These are phyloP conservation scores for Corvus moneduloides DNA, from an alignment of 2,113 vertebrate species.

Conservation along the genomic window DNA sequence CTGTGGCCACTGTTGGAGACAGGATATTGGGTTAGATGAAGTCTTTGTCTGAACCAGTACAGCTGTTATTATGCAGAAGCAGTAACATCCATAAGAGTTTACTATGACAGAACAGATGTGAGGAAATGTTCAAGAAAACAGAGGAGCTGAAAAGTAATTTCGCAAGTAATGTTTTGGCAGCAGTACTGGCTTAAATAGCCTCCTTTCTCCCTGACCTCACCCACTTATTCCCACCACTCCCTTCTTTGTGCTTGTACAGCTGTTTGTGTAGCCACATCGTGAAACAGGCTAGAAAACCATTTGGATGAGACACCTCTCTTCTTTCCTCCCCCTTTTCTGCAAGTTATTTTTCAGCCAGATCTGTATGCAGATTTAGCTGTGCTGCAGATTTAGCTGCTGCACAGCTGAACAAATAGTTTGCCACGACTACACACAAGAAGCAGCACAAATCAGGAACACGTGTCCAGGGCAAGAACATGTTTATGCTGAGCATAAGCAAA, in stretches of 20 bases:
- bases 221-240: slow-evolving; percentile 51
- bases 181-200: not conserved
- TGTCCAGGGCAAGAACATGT: not conserved
- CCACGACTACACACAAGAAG: slow-evolving; percentile 4
- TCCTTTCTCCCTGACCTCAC: slow-evolving; percentile 43
- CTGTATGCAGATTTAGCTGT: slow-evolving; percentile 7
- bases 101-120: slow-evolving; percentile 37
- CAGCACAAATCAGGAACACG: not conserved
- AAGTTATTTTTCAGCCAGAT: slow-evolving; percentile 23
- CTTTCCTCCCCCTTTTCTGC: not conserved
- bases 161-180: slow-evolving; percentile 32
- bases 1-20: slow-evolving; percentile 2
- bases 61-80: slow-evolving; percentile 27
- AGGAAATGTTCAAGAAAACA: slow-evolving; percentile 40
- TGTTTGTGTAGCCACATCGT: not conserved
- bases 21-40: slow-evolving; percentile 16
- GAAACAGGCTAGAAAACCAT: not conserved
- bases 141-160: slow-evolving; percentile 30
- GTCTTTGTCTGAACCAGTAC: not conserved
- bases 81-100: not conserved
- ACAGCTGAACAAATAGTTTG: slow-evolving; percentile 56
- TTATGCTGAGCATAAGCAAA: not conserved
- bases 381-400: not conserved
- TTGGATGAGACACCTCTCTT: not conserved
- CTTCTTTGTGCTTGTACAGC: slow-evolving; percentile 42